Conservation (phyloP, 2,113 vertebrate genomes). For the Perognathus longimembris region DNA sequence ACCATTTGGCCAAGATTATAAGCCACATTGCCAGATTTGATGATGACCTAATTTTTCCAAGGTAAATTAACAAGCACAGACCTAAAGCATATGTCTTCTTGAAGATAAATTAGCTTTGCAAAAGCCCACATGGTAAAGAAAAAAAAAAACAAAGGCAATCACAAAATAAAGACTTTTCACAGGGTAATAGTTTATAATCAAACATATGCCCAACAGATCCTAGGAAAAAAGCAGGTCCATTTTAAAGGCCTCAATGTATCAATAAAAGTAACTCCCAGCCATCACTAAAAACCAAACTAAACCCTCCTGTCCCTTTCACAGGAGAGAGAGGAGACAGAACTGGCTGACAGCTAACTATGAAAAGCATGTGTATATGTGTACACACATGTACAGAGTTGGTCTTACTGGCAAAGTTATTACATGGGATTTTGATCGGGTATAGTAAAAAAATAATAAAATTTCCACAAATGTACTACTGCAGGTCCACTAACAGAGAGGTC, state of each 20-base stretch:
- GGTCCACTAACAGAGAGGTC: too few relatives aligned
- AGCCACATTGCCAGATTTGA: constrained; percentile 73
- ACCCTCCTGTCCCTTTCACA: neutral
- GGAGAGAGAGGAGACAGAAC: neutral
- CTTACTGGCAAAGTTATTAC: too few relatives aligned
- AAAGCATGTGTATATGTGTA: neutral
- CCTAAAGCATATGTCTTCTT: constrained; percentile 69
- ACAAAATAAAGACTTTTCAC: constrained; percentile 59
- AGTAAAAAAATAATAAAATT: too few relatives aligned
- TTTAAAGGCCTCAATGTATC: neutral
- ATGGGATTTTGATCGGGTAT: too few relatives aligned
- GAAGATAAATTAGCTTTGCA: constrained; percentile 64
- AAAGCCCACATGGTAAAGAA: neutral
- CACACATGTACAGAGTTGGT: too few relatives aligned
- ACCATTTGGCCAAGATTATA: constrained; percentile 71
- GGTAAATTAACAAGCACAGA: constrained; percentile 76
- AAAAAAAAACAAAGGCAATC: neutral
- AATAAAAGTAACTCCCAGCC: constrained; percentile 25
- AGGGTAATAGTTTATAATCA: constrained; percentile 52
- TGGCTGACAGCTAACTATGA: neutral
- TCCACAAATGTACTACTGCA: too few relatives aligned
- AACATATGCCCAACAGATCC: constrained; percentile 23
- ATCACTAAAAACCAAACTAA: constrained; percentile 29
- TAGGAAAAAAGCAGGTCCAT: constrained; percentile 18
- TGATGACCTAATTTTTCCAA: constrained; percentile 77